Base-by-base conservation (phyloP, 2,113 vertebrate genomes). In the Brachyhypopomus gauderio region DNA sequence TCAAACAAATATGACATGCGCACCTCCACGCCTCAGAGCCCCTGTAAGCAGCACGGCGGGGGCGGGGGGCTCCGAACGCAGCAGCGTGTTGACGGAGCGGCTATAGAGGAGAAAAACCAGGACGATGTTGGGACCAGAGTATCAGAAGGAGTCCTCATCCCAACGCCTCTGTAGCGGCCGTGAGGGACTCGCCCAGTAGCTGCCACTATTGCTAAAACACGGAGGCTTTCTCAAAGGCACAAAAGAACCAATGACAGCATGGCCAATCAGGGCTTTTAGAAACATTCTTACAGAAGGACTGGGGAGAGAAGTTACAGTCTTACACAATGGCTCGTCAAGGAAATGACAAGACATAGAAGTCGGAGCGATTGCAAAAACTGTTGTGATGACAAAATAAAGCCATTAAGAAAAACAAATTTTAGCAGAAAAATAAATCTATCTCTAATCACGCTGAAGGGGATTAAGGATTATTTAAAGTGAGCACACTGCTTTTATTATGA, bases 1-100 rank as follows among this genome's bases (percentile, higher is more conserved):
- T 87, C 82, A 87, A 48, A 85, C 83, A 82, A 83, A 89, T 85
- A 86, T 87, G 86, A 90, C 86, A 88, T 86, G 86, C 84, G 78
- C 69, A 79, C 80, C 81, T 64, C 74, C 77, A 85, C 84, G 90
- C 89, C 88, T 81, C 87, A 87, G 78, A 86, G 88, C 85, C 80
- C 88, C 82, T 92, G 87, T 84, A 75, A 91, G 87, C 85, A 77
- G 83, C 73, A 66, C 83, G 85, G 78, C 59, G 80, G 75, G 82
- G 55, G 85, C 83, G 72, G 86, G 59, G 41, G 41, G 41, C 41
- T 45, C 41, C 5, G 1, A 45, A 45, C 41, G 41, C 41, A 45
- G 76, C 77, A 76, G 72, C 30, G 16, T 72, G 83, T 89, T 25
- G 85, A 74, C 71, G 73, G 75, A 64, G 67, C 11, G 73, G 64